Conservation (phyloP, 2,797 vertebrate species). For the Ciconia nigra region DNA sequence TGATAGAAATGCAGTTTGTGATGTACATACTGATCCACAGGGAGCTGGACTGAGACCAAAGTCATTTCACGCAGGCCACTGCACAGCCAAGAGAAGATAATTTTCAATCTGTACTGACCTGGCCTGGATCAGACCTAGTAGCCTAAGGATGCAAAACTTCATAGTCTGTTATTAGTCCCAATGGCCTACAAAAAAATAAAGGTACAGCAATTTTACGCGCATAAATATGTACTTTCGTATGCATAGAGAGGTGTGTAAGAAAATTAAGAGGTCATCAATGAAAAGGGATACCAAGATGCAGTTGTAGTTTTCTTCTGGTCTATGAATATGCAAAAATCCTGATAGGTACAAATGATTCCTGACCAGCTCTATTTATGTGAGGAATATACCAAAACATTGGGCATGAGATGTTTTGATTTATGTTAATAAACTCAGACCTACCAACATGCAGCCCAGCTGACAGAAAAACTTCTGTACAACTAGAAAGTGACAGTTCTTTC, state of each 20-base stretch:
- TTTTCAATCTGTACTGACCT: neutral
- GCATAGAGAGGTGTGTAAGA: neutral
- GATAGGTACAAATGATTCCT: neutral
- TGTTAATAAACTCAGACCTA: neutral
- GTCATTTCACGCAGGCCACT: neutral
- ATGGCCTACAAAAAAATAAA: neutral
- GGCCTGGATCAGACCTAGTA: neutral
- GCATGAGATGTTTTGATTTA: neutral
- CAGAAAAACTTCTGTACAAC: neutral
- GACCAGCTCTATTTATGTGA: neutral
- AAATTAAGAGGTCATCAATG: neutral
- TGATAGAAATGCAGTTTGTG: neutral
- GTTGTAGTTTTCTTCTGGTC: neutral
- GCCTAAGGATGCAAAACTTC: neutral
- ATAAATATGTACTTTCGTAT: neutral
- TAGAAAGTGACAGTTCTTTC: neutral
- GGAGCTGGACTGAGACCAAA: slow-evolving; percentile 42
- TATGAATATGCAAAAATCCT: neutral
- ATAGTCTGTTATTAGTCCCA: neutral
- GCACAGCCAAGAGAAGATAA: neutral
- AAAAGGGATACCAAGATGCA: neutral
- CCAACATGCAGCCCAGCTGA: neutral
- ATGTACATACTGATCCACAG: slow-evolving; percentile 4
- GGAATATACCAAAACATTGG: neutral
- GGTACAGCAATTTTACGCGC: neutral